Percentiles rank a stretch among this genome's conserved stretches.
Evolutionary conservation across 2,113 vertebrate genomes (phyloP).

Genomic region (Sterna hirundo): DNA sequence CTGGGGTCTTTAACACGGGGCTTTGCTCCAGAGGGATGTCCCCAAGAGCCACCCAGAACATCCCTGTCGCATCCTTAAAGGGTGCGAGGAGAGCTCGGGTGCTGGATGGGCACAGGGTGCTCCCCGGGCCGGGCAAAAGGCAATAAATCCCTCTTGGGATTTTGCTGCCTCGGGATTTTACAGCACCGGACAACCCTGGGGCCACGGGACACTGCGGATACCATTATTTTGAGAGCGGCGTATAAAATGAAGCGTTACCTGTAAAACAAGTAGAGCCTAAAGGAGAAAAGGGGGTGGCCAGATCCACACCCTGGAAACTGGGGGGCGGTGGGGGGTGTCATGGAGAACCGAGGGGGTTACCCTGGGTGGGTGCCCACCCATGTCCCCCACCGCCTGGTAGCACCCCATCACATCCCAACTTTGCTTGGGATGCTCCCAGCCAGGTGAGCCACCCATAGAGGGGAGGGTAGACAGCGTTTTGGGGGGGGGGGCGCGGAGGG

Average conservation of each 20-base stretch:
- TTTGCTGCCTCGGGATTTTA: constrained; percentile 19
- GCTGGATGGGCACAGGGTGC: neutral
- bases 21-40: neutral
- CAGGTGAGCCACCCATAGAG: neutral
- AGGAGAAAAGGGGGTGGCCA: neutral
- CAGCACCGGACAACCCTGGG: neutral
- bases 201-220: neutral
- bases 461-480: neutral
- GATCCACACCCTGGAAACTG: neutral
- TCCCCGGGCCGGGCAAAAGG: neutral
- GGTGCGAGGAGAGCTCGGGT: neutral
- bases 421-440: neutral
- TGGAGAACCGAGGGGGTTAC: neutral
- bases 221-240: neutral
- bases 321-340: neutral
- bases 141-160: neutral
- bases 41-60: neutral
- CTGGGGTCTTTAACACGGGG: neutral
- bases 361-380: neutral
- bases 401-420: neutral
- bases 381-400: fast-evolving
- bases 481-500: neutral
- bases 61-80: neutral
- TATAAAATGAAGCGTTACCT: neutral
- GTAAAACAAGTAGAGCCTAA: neutral